Base-by-base conservation (phyloP, 2,888 invertebrate genomes). In the Nemurella pictetii region DNA sequence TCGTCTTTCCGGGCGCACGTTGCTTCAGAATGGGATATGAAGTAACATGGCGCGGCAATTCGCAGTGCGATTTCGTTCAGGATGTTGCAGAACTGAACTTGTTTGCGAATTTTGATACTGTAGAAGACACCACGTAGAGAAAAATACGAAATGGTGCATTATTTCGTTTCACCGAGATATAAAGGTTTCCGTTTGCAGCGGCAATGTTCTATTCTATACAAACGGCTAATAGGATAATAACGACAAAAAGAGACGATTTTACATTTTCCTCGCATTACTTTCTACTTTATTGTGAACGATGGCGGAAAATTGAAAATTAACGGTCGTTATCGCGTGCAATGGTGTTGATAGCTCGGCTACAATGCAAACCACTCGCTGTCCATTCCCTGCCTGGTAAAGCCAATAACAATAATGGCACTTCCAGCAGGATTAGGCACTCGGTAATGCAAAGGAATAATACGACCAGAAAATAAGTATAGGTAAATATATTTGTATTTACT, bases 251-350 rank as follows among this genome's bases (percentile, higher is more conserved):
- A 78, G 30, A 78, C 30, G 78, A 29, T 55, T 55, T 55, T 55
- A 55, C 55, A 55, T 55, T 55, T 55, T 20, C 55, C 55, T 7
- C 55, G 55, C 55, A 55, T 55, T 55, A 78, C 20, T 78, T 78
- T 25, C 20, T 78, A 29, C 78, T 29, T 32, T 35, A 81, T 35
- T 32, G 35, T 81, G 80, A 35, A 25, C 80, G 80, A 81, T 35
- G 32, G 80, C 32, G 80, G 80, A 81, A 81, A 81, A 81, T 81
- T 81, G 80, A 81, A 81, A 81, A 81, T 81, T 81, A 81, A 81
- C 80, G 80, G 26, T 30, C 20, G 55, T 55, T 55, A 55, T 55
- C 55, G 55, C 55, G 20, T 55, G 55, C 55, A 55, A 20, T 20
- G 55, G 12, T 20, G 55, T 12, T 55, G 55, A 55, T 55, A 55